Percentiles rank a stretch among this genome's conserved stretches.
Evolutionary conservation across 1,140 invertebrate species (phyloP).

Genomic region (Drosophila ohnishii): DNA sequence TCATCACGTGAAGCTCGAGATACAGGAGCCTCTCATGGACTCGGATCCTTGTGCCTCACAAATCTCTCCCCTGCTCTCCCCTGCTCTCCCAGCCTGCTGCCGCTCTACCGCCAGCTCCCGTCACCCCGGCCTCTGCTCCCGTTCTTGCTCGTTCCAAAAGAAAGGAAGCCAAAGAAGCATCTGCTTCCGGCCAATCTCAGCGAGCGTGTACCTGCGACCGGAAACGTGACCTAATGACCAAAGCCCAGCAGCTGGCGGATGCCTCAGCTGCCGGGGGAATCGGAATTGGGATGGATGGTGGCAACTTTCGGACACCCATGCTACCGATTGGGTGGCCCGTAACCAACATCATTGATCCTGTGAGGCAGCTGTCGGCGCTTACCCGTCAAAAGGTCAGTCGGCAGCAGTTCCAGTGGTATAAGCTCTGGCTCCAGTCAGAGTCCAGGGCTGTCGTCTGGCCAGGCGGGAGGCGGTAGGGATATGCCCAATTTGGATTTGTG

Average conservation of each 20-base stretch:
- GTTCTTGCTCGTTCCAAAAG: constrained; percentile 47
- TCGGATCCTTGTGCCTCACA: neutral
- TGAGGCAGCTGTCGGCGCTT: constrained; percentile 65
- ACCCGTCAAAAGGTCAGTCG: constrained; percentile 70
- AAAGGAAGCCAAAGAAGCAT: constrained; percentile 67
- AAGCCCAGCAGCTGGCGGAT: constrained; percentile 55
- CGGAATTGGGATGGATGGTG: neutral
- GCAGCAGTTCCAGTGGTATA: neutral
- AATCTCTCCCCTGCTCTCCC: neutral
- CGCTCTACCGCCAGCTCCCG: neutral
- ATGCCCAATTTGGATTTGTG: constrained; percentile 56
- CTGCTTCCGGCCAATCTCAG: constrained; percentile 77
- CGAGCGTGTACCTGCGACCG: constrained; percentile 77
- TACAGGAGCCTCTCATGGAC: constrained; percentile 20
- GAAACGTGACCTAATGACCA: constrained; percentile 63
- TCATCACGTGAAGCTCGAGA: constrained; percentile 51
- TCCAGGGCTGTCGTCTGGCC: neutral
- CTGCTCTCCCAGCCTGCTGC: neutral
- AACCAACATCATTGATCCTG: constrained; percentile 65
- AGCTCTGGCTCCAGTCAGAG: neutral
- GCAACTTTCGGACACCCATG: constrained; percentile 75
- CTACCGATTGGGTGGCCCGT: constrained; percentile 68
- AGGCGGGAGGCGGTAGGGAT: constrained; percentile 5
- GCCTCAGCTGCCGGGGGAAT: constrained; percentile 22
- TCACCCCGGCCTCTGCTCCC: neutral